phyloP scores from a whole-genome alignment of 2,888 invertebrate species.

The Diadromus collaris region DNA sequence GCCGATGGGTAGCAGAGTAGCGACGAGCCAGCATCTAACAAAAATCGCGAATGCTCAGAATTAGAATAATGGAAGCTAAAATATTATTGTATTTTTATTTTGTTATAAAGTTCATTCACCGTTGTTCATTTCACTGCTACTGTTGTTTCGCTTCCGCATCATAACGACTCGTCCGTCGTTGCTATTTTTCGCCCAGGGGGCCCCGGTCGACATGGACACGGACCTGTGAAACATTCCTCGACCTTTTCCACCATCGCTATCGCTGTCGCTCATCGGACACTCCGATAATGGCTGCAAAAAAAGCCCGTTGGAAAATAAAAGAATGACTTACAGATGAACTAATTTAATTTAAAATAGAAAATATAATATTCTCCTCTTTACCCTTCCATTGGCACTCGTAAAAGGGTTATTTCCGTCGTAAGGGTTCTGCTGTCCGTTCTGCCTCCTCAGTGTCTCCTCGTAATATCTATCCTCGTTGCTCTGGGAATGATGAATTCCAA shows the following conservation, averaged over 20 bases:
- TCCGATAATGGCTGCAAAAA: constrained; percentile 81
- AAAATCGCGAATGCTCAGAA: constrained; percentile 7
- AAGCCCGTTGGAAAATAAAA: not conserved
- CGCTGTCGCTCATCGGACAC: constrained; percentile 82
- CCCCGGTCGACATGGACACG: constrained; percentile 91
- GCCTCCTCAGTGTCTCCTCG: constrained; percentile 80
- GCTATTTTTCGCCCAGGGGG: constrained; percentile 83
- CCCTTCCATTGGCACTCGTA: constrained; percentile 77
- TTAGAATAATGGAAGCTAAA: not conserved
- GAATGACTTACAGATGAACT: not conserved
- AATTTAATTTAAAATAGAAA: not conserved
- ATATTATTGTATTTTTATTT: not conserved
- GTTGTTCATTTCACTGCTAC: constrained; percentile 84
- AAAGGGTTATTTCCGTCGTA: constrained; percentile 69
- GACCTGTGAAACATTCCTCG: constrained; percentile 90
- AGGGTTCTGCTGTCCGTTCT: constrained; percentile 79
- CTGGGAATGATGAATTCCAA: constrained; percentile 78
- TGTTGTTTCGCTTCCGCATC: constrained; percentile 86
- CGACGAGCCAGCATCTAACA: constrained; percentile 87
- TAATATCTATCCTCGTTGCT: constrained; percentile 78
- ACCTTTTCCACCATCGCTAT: constrained; percentile 81
- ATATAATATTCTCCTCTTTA: constrained; percentile 66
- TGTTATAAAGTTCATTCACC: constrained; percentile 70
- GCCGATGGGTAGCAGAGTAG: constrained; percentile 94
- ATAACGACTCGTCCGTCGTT: constrained; percentile 83